Conservation (phyloP, 2,797 vertebrate species). For the Premnoplex brunnescens region DNA sequence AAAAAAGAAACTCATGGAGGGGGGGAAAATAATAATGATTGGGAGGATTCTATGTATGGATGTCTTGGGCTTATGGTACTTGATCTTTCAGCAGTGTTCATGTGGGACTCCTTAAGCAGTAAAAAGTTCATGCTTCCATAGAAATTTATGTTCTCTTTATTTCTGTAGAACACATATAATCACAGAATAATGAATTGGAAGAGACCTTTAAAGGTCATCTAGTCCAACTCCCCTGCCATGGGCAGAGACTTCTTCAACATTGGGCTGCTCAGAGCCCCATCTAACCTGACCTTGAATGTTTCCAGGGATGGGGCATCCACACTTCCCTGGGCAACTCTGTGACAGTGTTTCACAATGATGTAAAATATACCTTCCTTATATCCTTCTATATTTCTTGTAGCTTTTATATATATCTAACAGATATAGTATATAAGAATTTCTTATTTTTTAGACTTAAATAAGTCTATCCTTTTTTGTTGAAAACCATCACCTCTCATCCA, state of each 20-base stretch:
- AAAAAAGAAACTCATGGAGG: background rate
- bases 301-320: background rate
- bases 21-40: background rate
- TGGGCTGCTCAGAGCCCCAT: background rate
- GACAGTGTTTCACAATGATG: background rate
- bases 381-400: background rate
- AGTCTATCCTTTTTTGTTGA: background rate
- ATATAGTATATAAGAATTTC: background rate
- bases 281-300: background rate
- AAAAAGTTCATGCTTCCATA: background rate
- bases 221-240: background rate
- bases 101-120: background rate
- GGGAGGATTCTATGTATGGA: background rate
- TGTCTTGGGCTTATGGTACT: background rate
- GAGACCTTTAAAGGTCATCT: background rate
- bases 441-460: background rate
- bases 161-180: background rate
- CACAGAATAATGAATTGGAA: background rate
- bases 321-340: background rate
- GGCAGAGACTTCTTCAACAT: background rate
- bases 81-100: background rate
- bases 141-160: slow-evolving; percentile 7
- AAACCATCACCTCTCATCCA: background rate
- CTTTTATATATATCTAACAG: background rate
- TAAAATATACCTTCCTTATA: background rate